Evolutionary conservation across 1,140 invertebrate genomes (phyloP), one percentile per base, ranked within the genome.

Genomic region (Rhagoletis pomonella): DNA sequence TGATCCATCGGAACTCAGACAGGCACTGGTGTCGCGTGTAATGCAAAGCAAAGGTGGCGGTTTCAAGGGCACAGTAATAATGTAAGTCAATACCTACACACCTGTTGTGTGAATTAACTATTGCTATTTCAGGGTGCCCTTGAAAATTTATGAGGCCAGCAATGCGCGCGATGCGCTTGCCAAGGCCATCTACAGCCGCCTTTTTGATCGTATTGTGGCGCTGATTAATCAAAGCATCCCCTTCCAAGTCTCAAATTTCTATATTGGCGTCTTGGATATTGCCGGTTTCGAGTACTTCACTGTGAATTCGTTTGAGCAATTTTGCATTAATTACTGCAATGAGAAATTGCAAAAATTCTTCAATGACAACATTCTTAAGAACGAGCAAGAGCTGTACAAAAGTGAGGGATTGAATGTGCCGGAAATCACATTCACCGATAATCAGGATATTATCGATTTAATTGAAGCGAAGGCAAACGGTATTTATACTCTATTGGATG

Each of bases 251-350:
- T 97, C 97, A 1, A 96, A 96, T 86, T 97, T 96, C 88, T 99
- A 99, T 91, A 99, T 99, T 91, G 99, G 99, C 81, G 97, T 99
- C 2, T 94, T 99, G 62, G 99, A 99, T 94, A 99, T 99, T 92
- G 99, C 99, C 89, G 99, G 99, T 39, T 99, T 99, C 94, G 98
- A 99, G 94, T 99, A 98, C 94, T 99, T 99, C 93, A 97, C 97
- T 88, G 96, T 97, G 73, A 99, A 99, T 94, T 98, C 97, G 90
- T 99, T 98, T 94, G 98, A 99, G 93, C 97, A 98, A 93, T 98
- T 98, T 93, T 98, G 97, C 92, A 98, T 98, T 89, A 98, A 98
- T 93, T 98, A 98, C 93, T 98, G 97, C 93, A 98, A 98, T 93
- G 98, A 98, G 93, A 98, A 98, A 93, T 94, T 98, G 7, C 98